Percentiles rank a stretch among this genome's conserved stretches.
These are phyloP conservation scores for Hemaris fuciformis DNA, from an alignment of 2,888 invertebrate genomes.

Conservation along the genomic window DNA sequence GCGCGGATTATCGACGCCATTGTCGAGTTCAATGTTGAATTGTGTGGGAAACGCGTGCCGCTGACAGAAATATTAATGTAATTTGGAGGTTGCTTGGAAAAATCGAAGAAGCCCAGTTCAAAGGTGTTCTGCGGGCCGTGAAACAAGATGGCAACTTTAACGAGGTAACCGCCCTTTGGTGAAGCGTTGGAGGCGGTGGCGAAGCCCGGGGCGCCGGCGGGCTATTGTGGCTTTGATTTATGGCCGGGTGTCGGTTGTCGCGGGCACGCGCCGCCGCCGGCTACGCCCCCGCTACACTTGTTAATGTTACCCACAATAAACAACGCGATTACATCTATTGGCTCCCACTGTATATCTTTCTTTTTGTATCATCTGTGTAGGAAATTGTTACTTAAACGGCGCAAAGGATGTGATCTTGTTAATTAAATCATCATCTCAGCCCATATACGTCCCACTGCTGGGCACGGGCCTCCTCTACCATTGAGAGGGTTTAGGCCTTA, in stretches of 20 bases:
- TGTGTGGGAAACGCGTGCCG: slow-evolving; percentile 64
- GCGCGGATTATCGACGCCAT: slow-evolving; percentile 71
- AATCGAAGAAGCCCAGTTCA: slow-evolving; percentile 48
- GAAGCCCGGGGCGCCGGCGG: slow-evolving; percentile 23
- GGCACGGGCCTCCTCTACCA: too few relatives aligned
- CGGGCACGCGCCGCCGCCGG: slow-evolving; percentile 31
- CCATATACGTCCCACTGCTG: too few relatives aligned
- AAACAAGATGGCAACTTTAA: slow-evolving; percentile 62
- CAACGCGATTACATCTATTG: slow-evolving; percentile 21
- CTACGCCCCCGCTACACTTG: slow-evolving; percentile 26
- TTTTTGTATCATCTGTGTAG: background rate
- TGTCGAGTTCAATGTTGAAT: slow-evolving; percentile 59
- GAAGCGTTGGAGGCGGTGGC: slow-evolving; percentile 28
- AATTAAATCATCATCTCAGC: too few relatives aligned
- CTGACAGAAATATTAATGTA: slow-evolving; percentile 70
- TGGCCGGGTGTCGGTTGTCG: slow-evolving; percentile 39
- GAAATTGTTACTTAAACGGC: background rate
- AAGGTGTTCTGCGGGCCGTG: slow-evolving; percentile 51
- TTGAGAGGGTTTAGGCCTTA: too few relatives aligned
- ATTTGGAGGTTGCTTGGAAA: slow-evolving; percentile 38
- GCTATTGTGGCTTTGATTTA: slow-evolving; percentile 39
- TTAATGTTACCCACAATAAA: slow-evolving; percentile 27
- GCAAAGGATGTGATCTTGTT: too few relatives aligned
- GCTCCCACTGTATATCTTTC: slow-evolving; percentile 1
- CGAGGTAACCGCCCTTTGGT: slow-evolving; percentile 60